A percentile compares a stretch with the other conserved stretches of the same genome.
These are phyloP conservation scores for Halcyon badia DNA, from an alignment of 2,797 vertebrate genomes.

Conservation along the genomic window DNA sequence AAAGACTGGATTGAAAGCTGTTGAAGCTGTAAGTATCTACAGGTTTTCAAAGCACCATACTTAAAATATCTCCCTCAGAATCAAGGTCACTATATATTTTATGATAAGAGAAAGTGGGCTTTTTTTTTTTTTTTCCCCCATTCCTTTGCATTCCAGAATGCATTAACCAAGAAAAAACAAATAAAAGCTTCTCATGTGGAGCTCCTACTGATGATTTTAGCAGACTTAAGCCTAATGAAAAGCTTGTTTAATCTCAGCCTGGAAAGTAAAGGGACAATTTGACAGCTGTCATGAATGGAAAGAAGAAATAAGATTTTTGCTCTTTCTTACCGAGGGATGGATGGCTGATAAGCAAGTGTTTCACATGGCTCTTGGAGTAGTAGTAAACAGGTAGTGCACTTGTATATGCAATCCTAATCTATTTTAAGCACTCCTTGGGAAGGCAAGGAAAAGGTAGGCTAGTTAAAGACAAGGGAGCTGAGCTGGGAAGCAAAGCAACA, in stretches of 20 bases:
- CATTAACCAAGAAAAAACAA: constrained; percentile 41
- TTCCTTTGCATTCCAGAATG: constrained; percentile 39
- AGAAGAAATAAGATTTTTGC: constrained; percentile 24
- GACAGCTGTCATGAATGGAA: constrained; percentile 20
- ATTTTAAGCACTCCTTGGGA: neutral
- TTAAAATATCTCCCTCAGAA: constrained; percentile 49
- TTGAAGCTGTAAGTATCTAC: constrained; percentile 91
- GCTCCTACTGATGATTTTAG: constrained; percentile 60
- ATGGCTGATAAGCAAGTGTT: constrained; percentile 33
- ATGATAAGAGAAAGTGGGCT: constrained; percentile 51
- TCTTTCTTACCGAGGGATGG: neutral
- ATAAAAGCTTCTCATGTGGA: constrained; percentile 38
- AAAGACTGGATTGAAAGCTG: constrained; percentile 93
- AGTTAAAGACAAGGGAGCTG: neutral
- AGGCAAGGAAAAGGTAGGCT: neutral
- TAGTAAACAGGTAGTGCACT: neutral
- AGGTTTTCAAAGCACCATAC: neutral
- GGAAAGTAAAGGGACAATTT: constrained; percentile 41
- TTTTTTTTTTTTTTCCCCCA: neutral
- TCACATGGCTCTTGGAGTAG: neutral
- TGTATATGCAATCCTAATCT: neutral
- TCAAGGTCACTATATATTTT: constrained; percentile 30
- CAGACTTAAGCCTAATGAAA: constrained; percentile 60
- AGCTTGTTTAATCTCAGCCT: constrained; percentile 35
- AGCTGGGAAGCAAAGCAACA: neutral